phyloP scores from a whole-genome alignment of 2,888 invertebrate species.

The Troilus luridus region DNA sequence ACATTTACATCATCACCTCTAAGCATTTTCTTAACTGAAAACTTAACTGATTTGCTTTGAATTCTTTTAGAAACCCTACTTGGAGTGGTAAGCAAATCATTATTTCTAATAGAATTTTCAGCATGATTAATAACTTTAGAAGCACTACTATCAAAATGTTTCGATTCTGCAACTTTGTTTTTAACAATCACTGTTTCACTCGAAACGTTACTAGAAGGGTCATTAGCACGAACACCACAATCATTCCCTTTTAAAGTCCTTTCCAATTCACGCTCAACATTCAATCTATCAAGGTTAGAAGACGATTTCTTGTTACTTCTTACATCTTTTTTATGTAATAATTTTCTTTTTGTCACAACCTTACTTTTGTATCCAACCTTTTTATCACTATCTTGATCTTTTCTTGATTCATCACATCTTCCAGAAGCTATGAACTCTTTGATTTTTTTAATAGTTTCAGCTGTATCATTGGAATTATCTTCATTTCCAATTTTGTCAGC shows the following conservation, averaged over 20 bases:
- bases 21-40: conserved; percentile 57
- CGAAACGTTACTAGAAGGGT: background rate
- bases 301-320: background rate
- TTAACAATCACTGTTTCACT: background rate
- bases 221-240: background rate
- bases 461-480: conserved; percentile 38
- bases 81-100: conserved; percentile 37
- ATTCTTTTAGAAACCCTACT: conserved; percentile 58
- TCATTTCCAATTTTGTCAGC: conserved; percentile 22
- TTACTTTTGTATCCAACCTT: background rate
- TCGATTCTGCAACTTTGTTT: background rate
- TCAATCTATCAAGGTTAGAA: background rate
- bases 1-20: conserved; percentile 56
- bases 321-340: conserved; percentile 9
- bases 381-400: conserved; percentile 43
- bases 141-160: background rate
- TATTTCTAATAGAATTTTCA: background rate
- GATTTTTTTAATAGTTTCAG: conserved; percentile 59
- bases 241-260: conserved; percentile 52
- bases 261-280: conserved; percentile 24
- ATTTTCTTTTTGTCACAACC: conserved; percentile 35
- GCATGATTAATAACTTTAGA: background rate
- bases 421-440: conserved; percentile 51
- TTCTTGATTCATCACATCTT: conserved; percentile 50
- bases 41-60: conserved; percentile 57